Base-by-base conservation (phyloP, 2,797 vertebrate genomes). In the Pachyuromys duprasi region DNA sequence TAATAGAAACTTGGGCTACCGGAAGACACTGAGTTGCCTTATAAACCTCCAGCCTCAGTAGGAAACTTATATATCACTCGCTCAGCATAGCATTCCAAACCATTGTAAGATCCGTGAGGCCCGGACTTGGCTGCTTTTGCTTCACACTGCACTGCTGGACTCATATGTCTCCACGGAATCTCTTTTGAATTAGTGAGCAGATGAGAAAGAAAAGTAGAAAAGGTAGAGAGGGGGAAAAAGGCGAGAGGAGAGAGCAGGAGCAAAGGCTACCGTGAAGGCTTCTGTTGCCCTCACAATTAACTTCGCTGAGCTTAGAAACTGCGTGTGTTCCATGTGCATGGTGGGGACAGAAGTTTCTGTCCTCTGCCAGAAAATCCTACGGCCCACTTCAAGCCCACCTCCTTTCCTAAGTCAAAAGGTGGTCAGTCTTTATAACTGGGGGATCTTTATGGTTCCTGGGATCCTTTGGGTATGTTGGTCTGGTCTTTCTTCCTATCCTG, bases 191-290 rank as follows among this genome's bases (percentile, higher is more conserved):
- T 86, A 81, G 5, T 63, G 86, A 86, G 31, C 62, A 76, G 65
- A 57, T 67, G 55, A 53, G 78, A 74, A 92, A 31, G 15, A 67
- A 31, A 60, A 76, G 33, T 69, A 42, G 75, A 74, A 84, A 89
- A 28, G 57, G 26, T 6, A 24, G 60, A 8, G 20, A 8, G 26
- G 62, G 26, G 26, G 8, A 57, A 55, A 75, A 33, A 42, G 28
- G 65, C 1, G 11, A 65, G 69, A 65, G 18, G 62, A 8, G 26
- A 17, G 26, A 57, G 2, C 3, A 90, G 72, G 45, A 45, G 18
- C 57, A 92, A 83, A 75, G 69, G 49, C 17, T 49, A 4, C 49
- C 36, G 92, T 79, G n/a, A 92, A 57, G 83, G 82, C 89, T 93
- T 65, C 24, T 20, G 86, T 65, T n/a, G 31, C 53, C 69, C 69